These are phyloP conservation scores for Euclidia mi DNA, from an alignment of 2,888 invertebrate genomes.

Conservation along the genomic window DNA sequence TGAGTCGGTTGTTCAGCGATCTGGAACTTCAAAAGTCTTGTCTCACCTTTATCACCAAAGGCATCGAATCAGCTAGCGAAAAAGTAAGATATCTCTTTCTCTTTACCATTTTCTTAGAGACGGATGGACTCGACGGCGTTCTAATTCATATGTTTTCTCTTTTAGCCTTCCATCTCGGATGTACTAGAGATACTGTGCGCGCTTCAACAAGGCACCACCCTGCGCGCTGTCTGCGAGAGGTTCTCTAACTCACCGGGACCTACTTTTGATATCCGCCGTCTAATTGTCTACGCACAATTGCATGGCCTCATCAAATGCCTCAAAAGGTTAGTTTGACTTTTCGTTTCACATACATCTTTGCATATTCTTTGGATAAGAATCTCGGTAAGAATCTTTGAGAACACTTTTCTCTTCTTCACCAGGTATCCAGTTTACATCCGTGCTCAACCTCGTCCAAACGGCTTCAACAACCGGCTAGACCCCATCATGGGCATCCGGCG, in stretches of 20 bases:
- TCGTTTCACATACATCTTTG: too few relatives aligned
- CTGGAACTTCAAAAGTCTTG: slow-evolving; percentile 92
- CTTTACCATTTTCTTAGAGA: not conserved
- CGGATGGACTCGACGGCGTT: too few relatives aligned
- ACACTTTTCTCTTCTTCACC: not conserved
- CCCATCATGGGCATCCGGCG: slow-evolving; percentile 86
- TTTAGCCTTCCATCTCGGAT: slow-evolving; percentile 71
- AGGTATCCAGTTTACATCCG: slow-evolving; percentile 82
- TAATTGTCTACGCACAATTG: slow-evolving; percentile 90
- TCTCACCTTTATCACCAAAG: slow-evolving; percentile 84
- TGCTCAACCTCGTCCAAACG: slow-evolving; percentile 65
- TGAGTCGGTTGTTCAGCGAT: slow-evolving; percentile 92
- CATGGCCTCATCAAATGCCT: slow-evolving; percentile 90
- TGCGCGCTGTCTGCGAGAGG: slow-evolving; percentile 80
- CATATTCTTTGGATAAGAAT: too few relatives aligned
- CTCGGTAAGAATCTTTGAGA: too few relatives aligned
- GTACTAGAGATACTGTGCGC: slow-evolving; percentile 77
- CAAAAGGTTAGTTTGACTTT: slow-evolving; percentile 77
- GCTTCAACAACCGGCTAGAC: slow-evolving; percentile 66
- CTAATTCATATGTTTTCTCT: not conserved
- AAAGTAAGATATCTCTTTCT: slow-evolving; percentile 61
- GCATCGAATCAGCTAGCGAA: slow-evolving; percentile 66
- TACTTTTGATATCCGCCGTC: slow-evolving; percentile 82
- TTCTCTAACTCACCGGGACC: slow-evolving; percentile 57
- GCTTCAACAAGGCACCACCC: slow-evolving; percentile 82